Evolutionary conservation across 2,888 invertebrate genomes (phyloP).

Genomic region (Archips xylosteana): DNA sequence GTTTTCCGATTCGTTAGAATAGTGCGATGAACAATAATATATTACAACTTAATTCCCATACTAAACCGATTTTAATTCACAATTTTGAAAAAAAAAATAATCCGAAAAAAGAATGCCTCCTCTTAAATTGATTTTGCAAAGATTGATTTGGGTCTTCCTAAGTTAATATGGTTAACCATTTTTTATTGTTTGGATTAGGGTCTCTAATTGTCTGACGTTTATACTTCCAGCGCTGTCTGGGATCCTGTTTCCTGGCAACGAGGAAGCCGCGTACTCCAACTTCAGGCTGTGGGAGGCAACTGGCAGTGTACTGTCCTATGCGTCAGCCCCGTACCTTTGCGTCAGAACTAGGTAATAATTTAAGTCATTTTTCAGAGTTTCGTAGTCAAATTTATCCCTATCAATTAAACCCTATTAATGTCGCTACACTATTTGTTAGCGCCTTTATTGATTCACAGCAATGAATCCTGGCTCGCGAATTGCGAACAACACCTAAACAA

Average conservation of each 20-base stretch:
- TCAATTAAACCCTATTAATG: too few species aligned
- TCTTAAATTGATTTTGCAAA: too few species aligned
- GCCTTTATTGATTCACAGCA: not conserved
- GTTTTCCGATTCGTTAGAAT: too few species aligned
- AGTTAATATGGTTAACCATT: too few species aligned
- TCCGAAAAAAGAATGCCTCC: too few species aligned
- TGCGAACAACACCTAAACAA: conserved; percentile 4
- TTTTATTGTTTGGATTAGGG: not conserved
- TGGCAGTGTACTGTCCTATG: conserved; percentile 95
- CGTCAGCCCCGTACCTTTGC: conserved; percentile 91
- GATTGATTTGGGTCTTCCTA: too few species aligned
- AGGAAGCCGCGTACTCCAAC: conserved; percentile 97
- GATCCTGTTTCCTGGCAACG: conserved; percentile 92
- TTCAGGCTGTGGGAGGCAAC: conserved; percentile 96
- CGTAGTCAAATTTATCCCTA: too few species aligned
- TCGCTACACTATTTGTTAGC: too few species aligned
- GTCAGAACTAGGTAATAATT: conserved; percentile 82
- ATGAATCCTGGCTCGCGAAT: not conserved
- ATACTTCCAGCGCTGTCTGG: conserved; percentile 91
- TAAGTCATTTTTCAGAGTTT: not conserved
- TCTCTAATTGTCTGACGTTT: not conserved
- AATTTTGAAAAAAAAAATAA: too few species aligned
- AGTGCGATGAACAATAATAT: too few species aligned
- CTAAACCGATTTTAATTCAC: too few species aligned
- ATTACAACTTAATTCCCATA: too few species aligned